Evolutionary conservation across 2,888 invertebrate genomes (phyloP).

Genomic region (Therioaphis trifolii): DNA sequence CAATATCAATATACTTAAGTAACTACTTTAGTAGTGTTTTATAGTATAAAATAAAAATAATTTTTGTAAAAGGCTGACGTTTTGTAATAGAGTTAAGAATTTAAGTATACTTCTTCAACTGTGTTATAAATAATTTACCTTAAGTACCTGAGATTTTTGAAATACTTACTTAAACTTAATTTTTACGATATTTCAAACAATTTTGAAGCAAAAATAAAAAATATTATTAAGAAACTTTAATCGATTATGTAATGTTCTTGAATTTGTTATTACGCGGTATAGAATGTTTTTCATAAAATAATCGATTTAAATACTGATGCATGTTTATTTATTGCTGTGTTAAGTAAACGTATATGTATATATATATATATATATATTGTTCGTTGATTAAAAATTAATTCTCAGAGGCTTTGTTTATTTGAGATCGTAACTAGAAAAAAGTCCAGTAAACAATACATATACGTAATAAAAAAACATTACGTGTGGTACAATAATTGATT

Average conservation of each 20-base stretch:
- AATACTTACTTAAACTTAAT: no score
- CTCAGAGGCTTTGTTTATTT: neutral
- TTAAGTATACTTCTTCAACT: no score
- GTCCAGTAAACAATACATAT: neutral
- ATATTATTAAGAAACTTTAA: neutral
- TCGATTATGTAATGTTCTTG: neutral
- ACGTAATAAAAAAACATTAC: neutral
- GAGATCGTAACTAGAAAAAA: neutral
- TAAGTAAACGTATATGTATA: no score
- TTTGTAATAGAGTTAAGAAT: no score
- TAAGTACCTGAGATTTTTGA: no score
- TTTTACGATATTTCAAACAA: no score
- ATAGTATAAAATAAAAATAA: no score
- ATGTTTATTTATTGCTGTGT: neutral
- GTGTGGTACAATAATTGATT: conserved; percentile 6
- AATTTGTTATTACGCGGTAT: neutral
- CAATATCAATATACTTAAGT: no score
- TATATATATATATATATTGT: neutral
- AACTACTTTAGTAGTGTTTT: no score
- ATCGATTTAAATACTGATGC: neutral
- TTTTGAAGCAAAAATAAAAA: neutral
- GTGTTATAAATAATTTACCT: no score
- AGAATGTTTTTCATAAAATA: neutral
- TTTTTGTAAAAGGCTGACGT: no score
- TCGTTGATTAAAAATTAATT: conserved; percentile 3